A percentile compares a stretch with the other conserved stretches of the same genome.
phyloP scores from a whole-genome alignment of 2,797 vertebrate species.

The Rhynchotus rufescens region DNA sequence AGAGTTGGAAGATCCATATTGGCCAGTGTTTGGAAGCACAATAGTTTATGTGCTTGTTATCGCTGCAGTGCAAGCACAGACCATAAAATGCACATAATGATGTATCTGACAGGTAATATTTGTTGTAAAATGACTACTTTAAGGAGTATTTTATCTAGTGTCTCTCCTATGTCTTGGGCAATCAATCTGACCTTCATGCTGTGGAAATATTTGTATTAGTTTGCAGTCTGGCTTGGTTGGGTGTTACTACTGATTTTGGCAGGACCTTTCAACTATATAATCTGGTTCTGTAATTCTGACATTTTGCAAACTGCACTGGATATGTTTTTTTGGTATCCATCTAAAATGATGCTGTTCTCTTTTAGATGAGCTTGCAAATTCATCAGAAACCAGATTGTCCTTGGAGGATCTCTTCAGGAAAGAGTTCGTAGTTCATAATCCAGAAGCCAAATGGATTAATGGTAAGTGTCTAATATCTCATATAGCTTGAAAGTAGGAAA shows the following conservation, averaged over 20 bases:
- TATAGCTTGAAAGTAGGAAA: not conserved
- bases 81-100: not conserved
- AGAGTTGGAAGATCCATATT: not conserved
- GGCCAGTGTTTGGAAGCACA: not conserved
- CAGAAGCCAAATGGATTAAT: conserved; percentile 94
- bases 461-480: conserved; percentile 81
- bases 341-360: not conserved
- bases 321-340: not conserved
- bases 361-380: conserved; percentile 89
- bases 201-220: not conserved
- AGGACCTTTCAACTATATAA: not conserved
- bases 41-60: not conserved
- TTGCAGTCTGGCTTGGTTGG: not conserved
- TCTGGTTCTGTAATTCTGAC: not conserved
- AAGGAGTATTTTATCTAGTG: not conserved
- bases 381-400: conserved; percentile 90
- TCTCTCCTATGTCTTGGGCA: not conserved
- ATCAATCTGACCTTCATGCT: not conserved
- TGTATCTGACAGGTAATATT: not conserved
- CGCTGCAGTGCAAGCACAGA: not conserved
- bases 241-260: not conserved
- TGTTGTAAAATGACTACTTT: not conserved
- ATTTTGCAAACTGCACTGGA: not conserved
- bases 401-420: conserved; percentile 94
- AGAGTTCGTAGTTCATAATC: conserved; percentile 89